These are phyloP conservation scores for Chloromyia formosa DNA, from an alignment of 2,888 invertebrate genomes.

Conservation along the genomic window DNA sequence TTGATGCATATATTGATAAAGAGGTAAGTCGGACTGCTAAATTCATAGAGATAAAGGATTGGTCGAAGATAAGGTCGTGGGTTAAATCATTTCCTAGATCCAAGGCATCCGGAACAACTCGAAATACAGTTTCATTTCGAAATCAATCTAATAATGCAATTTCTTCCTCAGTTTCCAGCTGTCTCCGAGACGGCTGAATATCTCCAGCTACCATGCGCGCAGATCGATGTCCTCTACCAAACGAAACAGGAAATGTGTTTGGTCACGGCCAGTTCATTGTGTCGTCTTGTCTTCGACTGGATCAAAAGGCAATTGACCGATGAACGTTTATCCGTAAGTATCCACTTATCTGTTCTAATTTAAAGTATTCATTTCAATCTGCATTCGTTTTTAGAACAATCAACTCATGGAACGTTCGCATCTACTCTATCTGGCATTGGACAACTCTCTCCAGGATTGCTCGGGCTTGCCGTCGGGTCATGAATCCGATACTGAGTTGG, in stretches of 20 bases:
- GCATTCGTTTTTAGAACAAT: conserved; percentile 44
- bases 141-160: no score
- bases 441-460: conserved; percentile 82
- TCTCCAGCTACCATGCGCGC: conserved; percentile 69
- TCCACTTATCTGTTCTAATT: conserved; percentile 3
- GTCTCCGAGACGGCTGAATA: conserved; percentile 62
- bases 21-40: conserved; percentile 64
- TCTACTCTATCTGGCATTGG: conserved; percentile 66
- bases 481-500: conserved; percentile 75
- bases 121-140: no score
- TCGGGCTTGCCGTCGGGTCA: conserved; percentile 73
- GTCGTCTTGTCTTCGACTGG: conserved; percentile 73
- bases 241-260: conserved; percentile 73
- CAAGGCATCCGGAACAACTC: no score
- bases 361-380: background rate
- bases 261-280: conserved; percentile 69
- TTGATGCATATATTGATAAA: conserved; percentile 76
- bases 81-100: no score
- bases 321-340: conserved; percentile 56
- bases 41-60: background rate
- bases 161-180: conserved; percentile 71
- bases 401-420: conserved; percentile 53
- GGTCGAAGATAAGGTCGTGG: background rate
- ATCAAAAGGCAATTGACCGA: conserved; percentile 64
- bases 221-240: conserved; percentile 79